Evolutionary conservation across 2,888 invertebrate species (phyloP).

Genomic region (Limulus polyphemus): DNA sequence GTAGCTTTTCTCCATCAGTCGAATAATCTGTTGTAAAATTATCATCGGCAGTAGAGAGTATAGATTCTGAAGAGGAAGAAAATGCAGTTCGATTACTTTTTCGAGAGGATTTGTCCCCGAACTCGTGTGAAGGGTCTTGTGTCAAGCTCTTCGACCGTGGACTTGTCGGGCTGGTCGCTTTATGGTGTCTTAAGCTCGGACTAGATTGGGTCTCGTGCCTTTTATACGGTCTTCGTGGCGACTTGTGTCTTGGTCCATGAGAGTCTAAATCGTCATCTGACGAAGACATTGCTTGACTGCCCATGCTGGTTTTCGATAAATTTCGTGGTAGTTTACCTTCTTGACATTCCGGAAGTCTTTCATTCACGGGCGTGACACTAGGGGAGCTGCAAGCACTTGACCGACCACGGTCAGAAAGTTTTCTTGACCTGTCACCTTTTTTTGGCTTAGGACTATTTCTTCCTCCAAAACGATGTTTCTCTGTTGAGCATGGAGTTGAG

Average conservation of each 20-base stretch:
- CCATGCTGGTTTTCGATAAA: slow-evolving; percentile 16
- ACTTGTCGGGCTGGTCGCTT: slow-evolving; percentile 13
- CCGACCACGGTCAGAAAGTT: slow-evolving; percentile 10
- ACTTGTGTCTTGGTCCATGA: slow-evolving; percentile 1
- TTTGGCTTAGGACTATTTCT: slow-evolving; percentile 9
- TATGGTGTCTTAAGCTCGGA: background rate
- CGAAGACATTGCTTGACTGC: slow-evolving; percentile 10
- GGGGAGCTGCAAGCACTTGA: slow-evolving; percentile 16
- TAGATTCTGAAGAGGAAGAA: slow-evolving; percentile 20
- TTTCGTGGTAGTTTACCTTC: slow-evolving; percentile 15
- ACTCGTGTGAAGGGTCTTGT: no score
- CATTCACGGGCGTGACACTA: background rate
- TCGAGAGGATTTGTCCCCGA: slow-evolving; percentile 14
- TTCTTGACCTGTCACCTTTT: slow-evolving; percentile 15
- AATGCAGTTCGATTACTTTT: slow-evolving; percentile 13
- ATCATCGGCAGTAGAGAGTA: slow-evolving; percentile 11
- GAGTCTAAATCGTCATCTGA: slow-evolving; percentile 13
- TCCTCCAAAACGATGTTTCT: slow-evolving; percentile 5
- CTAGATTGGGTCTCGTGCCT: slow-evolving; percentile 12
- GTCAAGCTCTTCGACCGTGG: slow-evolving; percentile 11
- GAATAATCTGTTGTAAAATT: no score
- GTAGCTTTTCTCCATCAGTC: no score
- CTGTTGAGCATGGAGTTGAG: no score
- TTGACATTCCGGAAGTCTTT: slow-evolving; percentile 4
- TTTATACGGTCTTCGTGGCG: background rate